Evolutionary conservation across 2,797 vertebrate genomes (phyloP).

Genomic region (Micromesistius poutassou): DNA sequence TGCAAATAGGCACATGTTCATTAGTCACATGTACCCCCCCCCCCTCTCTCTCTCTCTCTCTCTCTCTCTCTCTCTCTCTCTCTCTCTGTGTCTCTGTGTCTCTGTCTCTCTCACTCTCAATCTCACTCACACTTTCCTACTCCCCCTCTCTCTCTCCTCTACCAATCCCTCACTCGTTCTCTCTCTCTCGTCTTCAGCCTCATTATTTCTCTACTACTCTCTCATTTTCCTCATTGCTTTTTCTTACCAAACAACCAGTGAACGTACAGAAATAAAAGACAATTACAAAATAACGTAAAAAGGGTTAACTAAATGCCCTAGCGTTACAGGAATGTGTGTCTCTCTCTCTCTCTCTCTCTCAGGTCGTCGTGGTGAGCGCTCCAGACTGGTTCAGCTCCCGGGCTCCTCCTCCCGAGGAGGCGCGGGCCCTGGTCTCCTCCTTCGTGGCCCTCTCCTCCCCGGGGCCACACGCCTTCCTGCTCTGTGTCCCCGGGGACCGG

Average conservation of each 20-base stretch:
- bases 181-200: too few relatives aligned
- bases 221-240: too few relatives aligned
- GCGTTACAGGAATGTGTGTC: not conserved
- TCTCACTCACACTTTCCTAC: too few relatives aligned
- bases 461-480: constrained; percentile 71
- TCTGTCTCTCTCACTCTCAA: too few relatives aligned
- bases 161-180: too few relatives aligned
- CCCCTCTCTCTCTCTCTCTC: not conserved
- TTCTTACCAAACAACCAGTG: too few relatives aligned
- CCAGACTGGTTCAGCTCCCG: constrained; percentile 66
- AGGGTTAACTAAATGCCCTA: too few relatives aligned
- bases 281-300: too few relatives aligned
- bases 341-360: not conserved
- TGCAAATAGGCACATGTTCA: too few relatives aligned
- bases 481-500: constrained; percentile 67
- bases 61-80: not conserved
- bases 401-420: constrained; percentile 49
- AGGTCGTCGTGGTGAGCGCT: constrained; percentile 70
- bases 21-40: not conserved
- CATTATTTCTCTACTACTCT: too few relatives aligned
- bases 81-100: not conserved
- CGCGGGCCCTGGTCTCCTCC: constrained; percentile 58
- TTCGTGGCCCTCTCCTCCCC: constrained; percentile 64
- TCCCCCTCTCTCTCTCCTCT: too few relatives aligned
- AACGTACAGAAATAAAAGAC: too few relatives aligned